phyloP scores from a whole-genome alignment of 2,888 invertebrate species.

The Apamea epomidion region DNA sequence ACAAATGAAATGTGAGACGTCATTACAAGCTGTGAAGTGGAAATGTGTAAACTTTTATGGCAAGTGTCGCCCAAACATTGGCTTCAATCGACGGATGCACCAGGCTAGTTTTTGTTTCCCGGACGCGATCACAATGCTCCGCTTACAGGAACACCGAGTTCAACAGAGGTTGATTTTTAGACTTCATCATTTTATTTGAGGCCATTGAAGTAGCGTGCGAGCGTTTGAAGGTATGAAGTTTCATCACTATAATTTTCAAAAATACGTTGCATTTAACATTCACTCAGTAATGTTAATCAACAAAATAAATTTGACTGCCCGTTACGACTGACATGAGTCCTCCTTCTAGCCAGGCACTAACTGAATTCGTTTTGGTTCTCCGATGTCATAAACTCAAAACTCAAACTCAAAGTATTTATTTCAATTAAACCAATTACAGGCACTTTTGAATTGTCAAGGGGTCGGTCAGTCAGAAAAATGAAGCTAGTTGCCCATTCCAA shows the following conservation, averaged over 20 bases:
- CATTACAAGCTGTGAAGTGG: conserved; percentile 17
- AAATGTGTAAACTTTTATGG: conserved; percentile 39
- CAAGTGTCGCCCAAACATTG: conserved; percentile 59
- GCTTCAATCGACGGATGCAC: conserved; percentile 74
- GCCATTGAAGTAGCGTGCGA: conserved; percentile 60
- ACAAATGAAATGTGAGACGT: conserved; percentile 25
- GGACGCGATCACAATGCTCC: conserved; percentile 62
- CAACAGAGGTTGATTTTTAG: conserved; percentile 79
- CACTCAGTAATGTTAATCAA: not conserved
- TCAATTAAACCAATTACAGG: no score
- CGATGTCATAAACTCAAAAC: no score
- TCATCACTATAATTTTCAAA: not conserved
- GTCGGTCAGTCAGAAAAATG: no score
- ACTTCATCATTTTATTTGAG: conserved; percentile 66
- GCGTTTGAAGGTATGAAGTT: not conserved
- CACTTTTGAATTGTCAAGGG: no score
- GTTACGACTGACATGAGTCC: no score
- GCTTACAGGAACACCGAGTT: conserved; percentile 69
- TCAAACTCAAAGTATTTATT: no score
- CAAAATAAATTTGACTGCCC: not conserved
- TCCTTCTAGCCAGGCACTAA: no score
- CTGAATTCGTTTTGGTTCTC: not conserved
- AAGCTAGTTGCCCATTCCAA: no score
- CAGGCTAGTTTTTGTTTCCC: conserved; percentile 70
- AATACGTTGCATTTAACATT: not conserved